phyloP scores from a whole-genome alignment of 2,888 invertebrate species.

The Falcaria lacertinaria region DNA sequence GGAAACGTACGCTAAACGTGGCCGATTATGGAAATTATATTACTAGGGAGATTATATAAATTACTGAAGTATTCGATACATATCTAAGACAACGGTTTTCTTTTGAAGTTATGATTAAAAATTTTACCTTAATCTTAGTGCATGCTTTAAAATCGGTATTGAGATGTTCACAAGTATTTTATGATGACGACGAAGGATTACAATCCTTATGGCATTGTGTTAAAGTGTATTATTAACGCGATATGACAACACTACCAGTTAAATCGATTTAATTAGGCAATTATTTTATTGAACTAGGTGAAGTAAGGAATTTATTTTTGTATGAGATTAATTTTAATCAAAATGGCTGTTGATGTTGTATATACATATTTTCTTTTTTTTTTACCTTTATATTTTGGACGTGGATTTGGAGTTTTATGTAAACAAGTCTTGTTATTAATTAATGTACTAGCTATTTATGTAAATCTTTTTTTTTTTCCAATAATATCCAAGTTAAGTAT shows the following conservation, averaged over 20 bases:
- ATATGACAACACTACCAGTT: conserved; percentile 13
- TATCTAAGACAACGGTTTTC: neutral
- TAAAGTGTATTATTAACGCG: neutral
- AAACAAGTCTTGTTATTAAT: too few species aligned
- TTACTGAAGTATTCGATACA: neutral
- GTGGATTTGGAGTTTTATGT: neutral
- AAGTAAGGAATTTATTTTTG: conserved; percentile 15
- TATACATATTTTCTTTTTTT: conserved; percentile 18
- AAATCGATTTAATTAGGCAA: conserved; percentile 10
- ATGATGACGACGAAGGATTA: neutral
- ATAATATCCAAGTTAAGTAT: too few species aligned
- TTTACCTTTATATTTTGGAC: conserved; percentile 6
- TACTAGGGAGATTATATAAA: neutral
- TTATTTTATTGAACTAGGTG: conserved; percentile 8
- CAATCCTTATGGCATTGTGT: neutral
- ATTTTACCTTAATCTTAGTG: neutral
- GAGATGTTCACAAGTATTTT: neutral
- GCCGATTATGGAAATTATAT: neutral
- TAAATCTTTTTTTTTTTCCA: too few species aligned
- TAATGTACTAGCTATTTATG: too few species aligned
- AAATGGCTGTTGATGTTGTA: conserved; percentile 41
- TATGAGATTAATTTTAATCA: conserved; percentile 35
- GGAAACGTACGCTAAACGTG: too few species aligned
- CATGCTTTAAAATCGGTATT: neutral
- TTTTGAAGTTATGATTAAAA: neutral